Evolutionary conservation across 1,140 invertebrate species (phyloP).

Genomic region (Scaptomyza pallida): DNA sequence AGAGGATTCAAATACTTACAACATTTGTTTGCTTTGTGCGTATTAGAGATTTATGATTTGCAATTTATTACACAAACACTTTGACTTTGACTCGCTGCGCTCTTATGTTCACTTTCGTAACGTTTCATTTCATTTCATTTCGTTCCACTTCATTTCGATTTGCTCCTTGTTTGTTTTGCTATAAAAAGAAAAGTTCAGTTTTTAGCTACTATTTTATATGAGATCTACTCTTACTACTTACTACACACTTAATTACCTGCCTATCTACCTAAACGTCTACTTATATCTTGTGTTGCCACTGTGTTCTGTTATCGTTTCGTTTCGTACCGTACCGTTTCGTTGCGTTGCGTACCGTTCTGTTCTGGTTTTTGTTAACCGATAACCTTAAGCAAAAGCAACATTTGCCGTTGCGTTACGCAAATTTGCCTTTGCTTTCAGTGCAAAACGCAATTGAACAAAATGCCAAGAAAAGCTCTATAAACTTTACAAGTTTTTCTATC

Average conservation of each 20-base stretch:
- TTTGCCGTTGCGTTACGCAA: conserved; percentile 3
- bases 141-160: conserved; percentile 36
- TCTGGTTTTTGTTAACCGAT: conserved; percentile 30
- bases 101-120: conserved; percentile 29
- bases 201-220: conserved; percentile 2
- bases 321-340: conserved; percentile 14
- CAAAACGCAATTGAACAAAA: conserved; percentile 20
- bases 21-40: conserved; percentile 14
- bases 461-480: conserved; percentile 27
- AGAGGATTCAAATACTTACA: conserved; percentile 7
- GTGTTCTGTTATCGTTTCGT: conserved; percentile 32
- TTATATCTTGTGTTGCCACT: conserved; percentile 40
- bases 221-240: no score
- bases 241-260: conserved; percentile 13
- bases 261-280: conserved; percentile 40
- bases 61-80: conserved; percentile 8
- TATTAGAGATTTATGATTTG: conserved; percentile 23
- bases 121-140: conserved; percentile 38
- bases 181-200: background rate
- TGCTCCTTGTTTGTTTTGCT: conserved; percentile 44
- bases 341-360: conserved; percentile 35
- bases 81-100: conserved; percentile 16
- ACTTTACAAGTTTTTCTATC: conserved; percentile 50
- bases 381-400: conserved; percentile 23
- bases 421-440: conserved; percentile 25